Base-by-base conservation (phyloP, 2,113 vertebrate genomes). In the Odontesthes bonariensis region DNA sequence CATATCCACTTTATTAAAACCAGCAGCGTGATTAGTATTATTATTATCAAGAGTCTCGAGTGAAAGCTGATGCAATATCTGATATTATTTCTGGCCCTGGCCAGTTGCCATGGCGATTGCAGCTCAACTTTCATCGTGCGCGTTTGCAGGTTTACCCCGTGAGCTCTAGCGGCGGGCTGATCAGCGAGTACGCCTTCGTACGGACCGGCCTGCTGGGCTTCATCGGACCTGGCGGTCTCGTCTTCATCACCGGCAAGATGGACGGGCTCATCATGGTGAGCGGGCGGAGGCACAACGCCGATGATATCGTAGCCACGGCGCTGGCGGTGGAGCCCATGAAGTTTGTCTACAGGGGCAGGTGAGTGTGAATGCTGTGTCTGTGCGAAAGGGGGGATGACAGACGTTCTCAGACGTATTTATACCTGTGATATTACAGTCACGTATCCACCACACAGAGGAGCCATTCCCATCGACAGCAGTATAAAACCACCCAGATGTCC, bases 221-320 rank as follows among this genome's bases (percentile, higher is more conserved):
- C 75, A 95, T 99, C 44, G 98, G 98, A 27, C 98, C 98, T 0
- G 98, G 98, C 6, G 98, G 98, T 73, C 96, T 99, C 0, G 96
- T 97, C 81, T 99, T 99, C 86, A 97, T 99, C 67, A 96, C 98
- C 0, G 98, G 98, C n/a, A 99, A 99, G 92, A 99, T 99, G 98
- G 98, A 99, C 32, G 98, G 98, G 8, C 95, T 99, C 81, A 99
- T 99, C 96, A 97, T 99, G 88, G 98, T 99, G 86, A 98, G 97
- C 63, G 97, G 96, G 62, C 95, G 98, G 65, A 92, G 98, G 75
- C 98, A 99, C 92, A 99, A 99, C 56, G 98, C 98, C 0, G 98
- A 99, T 4, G 98, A 99, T 91, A 97, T 99, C 3, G 98, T 99
- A 3, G 98, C 98, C 82, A 99, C 98, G 5, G 98, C 98, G 0